Evolutionary conservation across 37 sponge, comb jelly and placozoan genomes (phyloP), one percentile per base, ranked within the genome.

Genomic region (Spongilla lacustris): DNA sequence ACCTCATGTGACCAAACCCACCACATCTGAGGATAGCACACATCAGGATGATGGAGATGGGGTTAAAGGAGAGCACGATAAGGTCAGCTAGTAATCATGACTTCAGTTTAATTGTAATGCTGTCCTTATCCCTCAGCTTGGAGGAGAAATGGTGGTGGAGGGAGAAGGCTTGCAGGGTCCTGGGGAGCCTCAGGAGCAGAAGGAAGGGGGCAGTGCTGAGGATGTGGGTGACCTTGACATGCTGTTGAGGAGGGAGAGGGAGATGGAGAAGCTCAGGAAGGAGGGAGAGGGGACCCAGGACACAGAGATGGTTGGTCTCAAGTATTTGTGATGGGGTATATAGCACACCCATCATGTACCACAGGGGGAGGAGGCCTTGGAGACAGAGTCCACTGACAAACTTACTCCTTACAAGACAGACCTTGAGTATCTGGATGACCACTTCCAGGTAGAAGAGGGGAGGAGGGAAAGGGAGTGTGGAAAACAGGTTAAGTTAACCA

Each of bases 381-480:
- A 78, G 24, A 78, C 71, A 19, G 90, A 86, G 9, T 73, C 70
- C 66, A 50, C 66, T 30, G 89, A 83, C 36, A 89, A 83, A 37
- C 82, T 95, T 23, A 92, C 85, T 48, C 90, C 95, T 68, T 95
- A 95, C 87, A 95, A 95, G 86, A 92, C 41, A 28, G 95, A 95
- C 73, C 79, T 95, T 28, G 95, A 95, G 49, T 95, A 95, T 48
- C 87, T 95, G 33, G 92, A 95, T 69, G 92, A 95, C 77, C 85
- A 92, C 58, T 86, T 95, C 67, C 69, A 84, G 71, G 91, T 90
- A 41, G 26, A n/a, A 31, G 19, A 72, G 5, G 36, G 36, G 46
- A 46, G 8, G 46, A 4, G 8, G 46, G 46, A 8, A 46, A 46
- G 46, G 8, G 46, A 10, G 46, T 4, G 46, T 10, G 46, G 46